Percentiles rank a stretch among this genome's conserved stretches.
Evolutionary conservation across 2,113 vertebrate species (phyloP).

Genomic region (Rattus norvegicus): DNA sequence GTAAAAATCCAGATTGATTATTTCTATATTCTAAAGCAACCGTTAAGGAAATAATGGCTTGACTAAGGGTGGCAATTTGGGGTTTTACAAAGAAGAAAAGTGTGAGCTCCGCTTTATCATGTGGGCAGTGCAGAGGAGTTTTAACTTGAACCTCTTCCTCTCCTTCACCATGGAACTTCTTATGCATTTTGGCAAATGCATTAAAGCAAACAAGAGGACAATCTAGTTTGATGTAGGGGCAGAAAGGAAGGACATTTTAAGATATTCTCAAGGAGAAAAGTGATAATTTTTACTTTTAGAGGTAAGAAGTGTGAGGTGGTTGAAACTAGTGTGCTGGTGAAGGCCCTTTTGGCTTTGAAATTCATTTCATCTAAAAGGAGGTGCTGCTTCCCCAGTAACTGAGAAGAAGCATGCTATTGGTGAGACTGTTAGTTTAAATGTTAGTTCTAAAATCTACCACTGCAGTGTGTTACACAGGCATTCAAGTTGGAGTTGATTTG

Average conservation of each 20-base stretch:
- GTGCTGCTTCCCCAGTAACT: slow-evolving; percentile 4
- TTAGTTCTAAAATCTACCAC: background rate
- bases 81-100: slow-evolving; percentile 69
- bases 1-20: slow-evolving; percentile 62
- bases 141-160: slow-evolving; percentile 23
- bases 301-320: slow-evolving; percentile 31
- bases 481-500: slow-evolving; percentile 47
- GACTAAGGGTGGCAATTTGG: slow-evolving; percentile 38
- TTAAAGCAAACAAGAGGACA: slow-evolving; percentile 48
- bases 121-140: background rate
- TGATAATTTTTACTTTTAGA: slow-evolving; percentile 8
- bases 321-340: slow-evolving; percentile 8
- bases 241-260: slow-evolving; percentile 57
- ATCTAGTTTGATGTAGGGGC: slow-evolving; percentile 19
- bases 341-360: slow-evolving; percentile 57
- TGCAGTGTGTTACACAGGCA: background rate
- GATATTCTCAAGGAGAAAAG: slow-evolving; percentile 19
- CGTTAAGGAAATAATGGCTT: slow-evolving; percentile 47
- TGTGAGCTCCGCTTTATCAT: slow-evolving; percentile 48
- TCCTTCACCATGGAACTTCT: slow-evolving; percentile 27
- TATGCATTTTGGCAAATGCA: slow-evolving; percentile 32
- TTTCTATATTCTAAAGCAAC: slow-evolving; percentile 68
- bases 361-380: slow-evolving; percentile 8
- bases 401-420: slow-evolving; percentile 23
- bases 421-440: slow-evolving; percentile 61